These are phyloP conservation scores for Emys orbicularis DNA, from an alignment of 2,797 vertebrate genomes.

Conservation along the genomic window DNA sequence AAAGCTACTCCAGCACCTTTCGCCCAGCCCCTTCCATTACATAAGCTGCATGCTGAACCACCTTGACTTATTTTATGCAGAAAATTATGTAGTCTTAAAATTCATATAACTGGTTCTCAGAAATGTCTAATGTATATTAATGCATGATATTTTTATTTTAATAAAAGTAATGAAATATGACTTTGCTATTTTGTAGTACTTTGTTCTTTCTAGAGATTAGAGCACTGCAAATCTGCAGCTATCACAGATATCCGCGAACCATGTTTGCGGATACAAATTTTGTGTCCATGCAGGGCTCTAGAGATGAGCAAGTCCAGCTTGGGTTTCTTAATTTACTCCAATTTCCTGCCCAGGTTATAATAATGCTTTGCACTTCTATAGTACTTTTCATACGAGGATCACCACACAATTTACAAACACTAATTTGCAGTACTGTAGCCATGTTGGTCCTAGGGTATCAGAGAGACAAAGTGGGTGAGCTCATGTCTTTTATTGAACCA, in stretches of 20 bases:
- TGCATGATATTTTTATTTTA: slow-evolving; percentile 64
- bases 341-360: neutral
- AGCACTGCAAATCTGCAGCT: too few species aligned
- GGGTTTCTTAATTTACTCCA: neutral
- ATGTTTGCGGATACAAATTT: too few species aligned
- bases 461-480: neutral
- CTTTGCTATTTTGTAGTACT: neutral
- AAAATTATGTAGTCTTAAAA: slow-evolving; percentile 63
- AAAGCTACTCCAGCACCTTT: slow-evolving; percentile 60
- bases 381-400: neutral
- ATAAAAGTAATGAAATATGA: slow-evolving; percentile 63
- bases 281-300: too few species aligned
- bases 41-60: slow-evolving; percentile 52
- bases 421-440: neutral
- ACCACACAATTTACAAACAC: neutral
- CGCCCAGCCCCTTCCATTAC: slow-evolving; percentile 21
- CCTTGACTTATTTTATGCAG: slow-evolving; percentile 59
- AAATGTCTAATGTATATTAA: slow-evolving; percentile 60
- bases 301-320: neutral
- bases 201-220: fast-evolving
- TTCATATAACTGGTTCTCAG: slow-evolving; percentile 67
- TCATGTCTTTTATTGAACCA: neutral
- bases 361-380: neutral
- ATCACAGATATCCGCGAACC: too few species aligned
- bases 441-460: neutral